Conservation (phyloP, 1,140 invertebrate genomes). For the Galleria mellonella region DNA sequence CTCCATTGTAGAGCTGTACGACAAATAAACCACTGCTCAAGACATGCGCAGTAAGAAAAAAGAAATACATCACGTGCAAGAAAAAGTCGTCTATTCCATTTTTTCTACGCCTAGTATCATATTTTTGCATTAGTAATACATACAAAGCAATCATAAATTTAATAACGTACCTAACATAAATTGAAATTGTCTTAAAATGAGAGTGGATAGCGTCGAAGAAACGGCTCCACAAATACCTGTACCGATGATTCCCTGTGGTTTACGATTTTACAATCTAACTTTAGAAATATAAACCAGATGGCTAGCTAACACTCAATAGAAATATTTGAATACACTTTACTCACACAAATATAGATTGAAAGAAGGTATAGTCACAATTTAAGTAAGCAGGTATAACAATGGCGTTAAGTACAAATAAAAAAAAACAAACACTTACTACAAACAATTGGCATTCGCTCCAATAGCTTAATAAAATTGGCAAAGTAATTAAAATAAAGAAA, state of each 20-base stretch:
- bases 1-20: conserved; percentile 16
- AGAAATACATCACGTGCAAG: conserved; percentile 16
- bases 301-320: conserved; percentile 57
- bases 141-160: too few relatives aligned
- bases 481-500: neutral
- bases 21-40: conserved; percentile 25
- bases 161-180: too few relatives aligned
- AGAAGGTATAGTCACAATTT: neutral
- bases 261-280: conserved; percentile 72
- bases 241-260: conserved; percentile 55
- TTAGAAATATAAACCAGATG: conserved; percentile 73
- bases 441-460: conserved; percentile 14
- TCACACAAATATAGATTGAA: conserved; percentile 5
- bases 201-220: conserved; percentile 16
- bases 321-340: conserved; percentile 45
- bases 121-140: too few relatives aligned
- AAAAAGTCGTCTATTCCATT: conserved; percentile 7
- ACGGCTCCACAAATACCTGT: conserved; percentile 45
- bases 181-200: neutral
- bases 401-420: too few relatives aligned
- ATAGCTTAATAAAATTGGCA: conserved; percentile 2
- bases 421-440: too few relatives aligned
- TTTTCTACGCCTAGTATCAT: neutral
- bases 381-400: conserved; percentile 4
- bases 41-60: conserved; percentile 56